A percentile compares a stretch with the other conserved stretches of the same genome.
These are phyloP conservation scores for Mus spicilegus DNA, from an alignment of 2,113 vertebrate species.

Conservation along the genomic window DNA sequence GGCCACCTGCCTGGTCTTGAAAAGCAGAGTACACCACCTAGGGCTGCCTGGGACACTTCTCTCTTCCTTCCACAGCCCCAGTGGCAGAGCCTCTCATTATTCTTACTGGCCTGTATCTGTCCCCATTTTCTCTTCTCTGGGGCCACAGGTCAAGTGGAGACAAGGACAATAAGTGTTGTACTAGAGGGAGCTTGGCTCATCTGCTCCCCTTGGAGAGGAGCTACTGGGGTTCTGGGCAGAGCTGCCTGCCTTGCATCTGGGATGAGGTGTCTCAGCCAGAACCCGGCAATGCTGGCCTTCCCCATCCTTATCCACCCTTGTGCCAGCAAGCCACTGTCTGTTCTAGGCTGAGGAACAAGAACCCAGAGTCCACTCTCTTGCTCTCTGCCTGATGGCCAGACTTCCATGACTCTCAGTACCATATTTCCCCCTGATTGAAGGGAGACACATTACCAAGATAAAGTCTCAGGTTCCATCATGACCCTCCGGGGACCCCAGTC, in stretches of 20 bases:
- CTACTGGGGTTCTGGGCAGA: neutral
- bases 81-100: neutral
- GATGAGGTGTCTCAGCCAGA: neutral
- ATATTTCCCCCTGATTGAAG: neutral
- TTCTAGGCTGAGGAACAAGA: neutral
- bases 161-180: neutral
- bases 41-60: no score
- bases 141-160: neutral
- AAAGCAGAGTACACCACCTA: neutral
- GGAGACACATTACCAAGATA: neutral
- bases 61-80: neutral
- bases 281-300: neutral
- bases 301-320: neutral
- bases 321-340: neutral
- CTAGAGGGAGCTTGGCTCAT: neutral
- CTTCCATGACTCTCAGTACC: neutral
- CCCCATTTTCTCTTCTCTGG: neutral
- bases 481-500: neutral
- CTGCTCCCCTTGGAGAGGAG: neutral
- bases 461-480: neutral
- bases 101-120: neutral
- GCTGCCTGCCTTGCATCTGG: accelerated
- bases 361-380: neutral
- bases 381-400: neutral
- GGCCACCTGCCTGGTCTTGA: neutral